Percentiles rank a stretch among this genome's conserved stretches.
phyloP scores from a whole-genome alignment of 2,113 vertebrate genomes.

The Tenrec ecaudatus region DNA sequence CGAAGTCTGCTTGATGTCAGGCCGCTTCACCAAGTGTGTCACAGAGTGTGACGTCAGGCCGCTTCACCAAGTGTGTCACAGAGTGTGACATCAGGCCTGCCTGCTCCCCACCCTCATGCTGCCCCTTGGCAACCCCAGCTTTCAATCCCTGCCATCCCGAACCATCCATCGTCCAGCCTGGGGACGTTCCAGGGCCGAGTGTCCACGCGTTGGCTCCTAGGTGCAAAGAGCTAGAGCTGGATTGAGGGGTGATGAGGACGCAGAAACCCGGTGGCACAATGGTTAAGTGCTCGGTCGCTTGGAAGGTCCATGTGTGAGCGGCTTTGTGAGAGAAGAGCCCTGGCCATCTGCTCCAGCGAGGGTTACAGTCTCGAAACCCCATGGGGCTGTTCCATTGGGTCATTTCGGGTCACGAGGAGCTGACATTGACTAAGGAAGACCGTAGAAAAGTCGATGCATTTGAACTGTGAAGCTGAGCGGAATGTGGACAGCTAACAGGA shows the following conservation, averaged over 20 bases:
- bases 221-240: background rate
- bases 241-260: background rate
- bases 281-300: no score
- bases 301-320: no score
- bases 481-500: no score
- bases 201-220: background rate
- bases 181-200: background rate
- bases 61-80: background rate
- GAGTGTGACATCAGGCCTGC: background rate
- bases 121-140: background rate
- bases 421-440: no score
- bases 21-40: background rate
- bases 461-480: no score
- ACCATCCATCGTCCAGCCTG: fast-evolving
- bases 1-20: no score
- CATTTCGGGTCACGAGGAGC: no score
- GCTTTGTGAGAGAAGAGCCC: no score
- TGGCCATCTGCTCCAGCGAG: background rate
- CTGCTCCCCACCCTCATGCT: no score
- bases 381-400: background rate
- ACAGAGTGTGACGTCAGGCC: background rate
- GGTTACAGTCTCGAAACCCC: background rate
- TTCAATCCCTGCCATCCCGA: background rate
- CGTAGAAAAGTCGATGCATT: no score
- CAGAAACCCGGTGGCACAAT: background rate